Evolutionary conservation across 2,797 vertebrate genomes (phyloP).

Genomic region (Podarcis lilfordi): DNA sequence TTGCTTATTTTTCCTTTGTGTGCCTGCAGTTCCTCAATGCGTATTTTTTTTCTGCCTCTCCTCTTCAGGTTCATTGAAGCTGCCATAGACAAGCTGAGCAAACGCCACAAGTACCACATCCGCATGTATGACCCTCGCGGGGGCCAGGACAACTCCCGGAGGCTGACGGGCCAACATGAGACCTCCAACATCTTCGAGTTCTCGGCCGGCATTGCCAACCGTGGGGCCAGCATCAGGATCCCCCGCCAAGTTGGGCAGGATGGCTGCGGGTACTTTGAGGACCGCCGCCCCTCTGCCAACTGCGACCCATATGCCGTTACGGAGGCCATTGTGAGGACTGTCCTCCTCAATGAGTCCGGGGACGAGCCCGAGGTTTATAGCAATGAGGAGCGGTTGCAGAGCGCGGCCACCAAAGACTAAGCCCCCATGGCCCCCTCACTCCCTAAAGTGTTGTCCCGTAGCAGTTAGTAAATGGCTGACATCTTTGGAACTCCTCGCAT

Average conservation of each 20-base stretch:
- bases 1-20: not conserved
- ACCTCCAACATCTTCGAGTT: conserved; percentile 85
- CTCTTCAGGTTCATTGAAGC: conserved; percentile 81
- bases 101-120: conserved; percentile 83
- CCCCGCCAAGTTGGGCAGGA: conserved; percentile 85
- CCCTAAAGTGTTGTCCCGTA: not conserved
- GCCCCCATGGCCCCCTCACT: conserved; percentile 31
- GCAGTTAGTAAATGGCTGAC: conserved; percentile 27
- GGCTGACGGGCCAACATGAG: conserved; percentile 85
- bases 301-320: conserved; percentile 89
- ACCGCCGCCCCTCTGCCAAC: conserved; percentile 88
- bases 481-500: conserved; percentile 50
- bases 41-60: fast-evolving
- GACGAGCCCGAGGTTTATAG: conserved; percentile 66
- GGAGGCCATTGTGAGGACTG: conserved; percentile 78
- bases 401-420: conserved; percentile 1
- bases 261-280: conserved; percentile 86
- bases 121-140: conserved; percentile 80
- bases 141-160: conserved; percentile 85
- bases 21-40: not conserved
- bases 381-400: conserved; percentile 63
- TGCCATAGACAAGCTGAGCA: conserved; percentile 83
- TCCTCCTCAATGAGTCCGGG: conserved; percentile 74
- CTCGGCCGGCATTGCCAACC: conserved; percentile 83
- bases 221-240: conserved; percentile 86